These are phyloP conservation scores for Dasyprocta punctata DNA, from an alignment of 2,113 vertebrate species.

Conservation along the genomic window DNA sequence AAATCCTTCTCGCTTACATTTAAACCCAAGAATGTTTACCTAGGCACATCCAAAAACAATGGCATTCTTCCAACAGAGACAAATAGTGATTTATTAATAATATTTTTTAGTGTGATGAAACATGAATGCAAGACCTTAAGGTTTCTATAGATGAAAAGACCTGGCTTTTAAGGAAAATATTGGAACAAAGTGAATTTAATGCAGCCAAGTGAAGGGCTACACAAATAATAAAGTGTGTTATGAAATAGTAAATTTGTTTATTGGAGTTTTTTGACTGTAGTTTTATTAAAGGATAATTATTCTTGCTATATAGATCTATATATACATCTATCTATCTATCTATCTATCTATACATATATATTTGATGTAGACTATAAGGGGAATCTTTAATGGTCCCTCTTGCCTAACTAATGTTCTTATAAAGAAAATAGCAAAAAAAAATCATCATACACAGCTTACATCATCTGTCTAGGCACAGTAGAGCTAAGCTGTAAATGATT, in stretches of 20 bases:
- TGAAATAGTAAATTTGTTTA: not conserved
- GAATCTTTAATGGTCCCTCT: not conserved
- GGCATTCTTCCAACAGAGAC: not conserved
- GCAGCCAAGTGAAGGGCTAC: too few relatives aligned
- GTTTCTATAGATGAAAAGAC: not conserved
- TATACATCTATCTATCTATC: not conserved
- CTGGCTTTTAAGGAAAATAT: not conserved
- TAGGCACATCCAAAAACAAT: not conserved
- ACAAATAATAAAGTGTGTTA: not conserved
- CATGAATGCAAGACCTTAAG: not conserved
- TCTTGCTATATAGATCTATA: not conserved
- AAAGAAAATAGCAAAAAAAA: not conserved
- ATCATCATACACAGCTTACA: not conserved
- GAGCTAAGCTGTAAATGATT: not conserved
- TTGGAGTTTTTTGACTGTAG: not conserved
- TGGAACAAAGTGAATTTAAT: too few relatives aligned
- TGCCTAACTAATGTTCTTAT: not conserved
- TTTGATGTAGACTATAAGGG: not conserved
- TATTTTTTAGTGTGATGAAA: conserved; percentile 16
- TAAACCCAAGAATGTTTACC: conserved; percentile 57
- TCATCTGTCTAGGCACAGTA: not conserved
- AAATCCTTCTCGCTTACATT: conserved; percentile 36
- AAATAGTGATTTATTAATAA: conserved; percentile 52
- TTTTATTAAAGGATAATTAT: conserved; percentile 40
- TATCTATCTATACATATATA: not conserved